phyloP scores from a whole-genome alignment of 2,888 invertebrate species.

The Myopa tessellatipennis region DNA sequence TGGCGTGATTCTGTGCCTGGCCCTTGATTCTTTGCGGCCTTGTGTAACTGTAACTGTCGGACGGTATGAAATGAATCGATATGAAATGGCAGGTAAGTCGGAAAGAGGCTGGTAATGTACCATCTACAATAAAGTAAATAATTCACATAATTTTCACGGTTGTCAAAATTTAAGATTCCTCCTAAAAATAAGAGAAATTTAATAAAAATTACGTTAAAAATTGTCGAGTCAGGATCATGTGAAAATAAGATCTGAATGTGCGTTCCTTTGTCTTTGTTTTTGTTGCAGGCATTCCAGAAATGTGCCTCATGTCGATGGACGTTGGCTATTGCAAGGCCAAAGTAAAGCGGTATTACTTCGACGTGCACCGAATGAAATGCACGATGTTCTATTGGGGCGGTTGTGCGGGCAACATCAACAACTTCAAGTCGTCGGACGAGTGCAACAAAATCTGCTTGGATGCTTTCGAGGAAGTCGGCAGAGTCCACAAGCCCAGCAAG shows the following conservation, averaged over 20 bases:
- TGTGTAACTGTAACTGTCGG: constrained; percentile 44
- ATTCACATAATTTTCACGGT: too few relatives aligned
- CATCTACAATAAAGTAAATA: too few relatives aligned
- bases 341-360: constrained; percentile 82
- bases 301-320: constrained; percentile 76
- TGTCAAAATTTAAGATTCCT: too few relatives aligned
- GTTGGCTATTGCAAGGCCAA: constrained; percentile 81
- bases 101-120: too few relatives aligned
- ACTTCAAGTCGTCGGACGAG: constrained; percentile 75
- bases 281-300: constrained; percentile 66
- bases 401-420: constrained; percentile 81
- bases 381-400: constrained; percentile 80
- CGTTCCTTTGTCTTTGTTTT: constrained; percentile 13
- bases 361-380: constrained; percentile 70
- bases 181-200: too few relatives aligned
- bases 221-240: constrained; percentile 2
- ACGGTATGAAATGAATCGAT: constrained; percentile 49
- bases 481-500: not conserved
- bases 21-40: not conserved
- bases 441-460: constrained; percentile 66
- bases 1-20: constrained; percentile 20
- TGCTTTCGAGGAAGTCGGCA: constrained; percentile 40
- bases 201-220: not conserved
- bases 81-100: constrained; percentile 46
- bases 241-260: not conserved